Evolutionary conservation across 1,140 invertebrate species (phyloP).

Genomic region (Sminthurinus signatus): DNA sequence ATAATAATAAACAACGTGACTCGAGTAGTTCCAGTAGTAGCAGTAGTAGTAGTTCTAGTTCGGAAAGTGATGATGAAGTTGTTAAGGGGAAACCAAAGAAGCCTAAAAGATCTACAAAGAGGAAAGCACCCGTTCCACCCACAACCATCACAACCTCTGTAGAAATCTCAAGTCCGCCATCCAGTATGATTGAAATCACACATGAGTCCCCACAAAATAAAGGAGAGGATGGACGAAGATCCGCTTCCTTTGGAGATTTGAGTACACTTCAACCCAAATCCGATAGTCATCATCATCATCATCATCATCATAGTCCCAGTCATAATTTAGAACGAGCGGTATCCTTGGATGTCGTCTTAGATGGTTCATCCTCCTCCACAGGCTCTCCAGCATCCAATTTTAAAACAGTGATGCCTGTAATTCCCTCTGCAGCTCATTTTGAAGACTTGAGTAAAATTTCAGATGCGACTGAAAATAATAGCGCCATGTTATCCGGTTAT

Average conservation of each 20-base stretch:
- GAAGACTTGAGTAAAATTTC: constrained; percentile 43
- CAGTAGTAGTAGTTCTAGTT: constrained; percentile 21
- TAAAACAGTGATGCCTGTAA: constrained; percentile 51
- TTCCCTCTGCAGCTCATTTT: constrained; percentile 46
- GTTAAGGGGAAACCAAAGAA: constrained; percentile 31
- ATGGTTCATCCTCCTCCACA: constrained; percentile 39
- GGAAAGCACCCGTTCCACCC: constrained; percentile 40
- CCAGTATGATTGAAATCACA: constrained; percentile 52
- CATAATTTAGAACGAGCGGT: constrained; percentile 66
- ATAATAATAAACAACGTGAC: constrained; percentile 9
- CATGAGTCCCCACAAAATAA: constrained; percentile 45
- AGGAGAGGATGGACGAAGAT: constrained; percentile 61
- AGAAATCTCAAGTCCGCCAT: constrained; percentile 53
- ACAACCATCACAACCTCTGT: constrained; percentile 35
- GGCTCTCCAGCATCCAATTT: constrained; percentile 50
- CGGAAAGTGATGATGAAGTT: constrained; percentile 19
- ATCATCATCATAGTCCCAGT: constrained; percentile 47
- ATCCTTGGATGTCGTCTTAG: constrained; percentile 66
- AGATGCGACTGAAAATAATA: constrained; percentile 36
- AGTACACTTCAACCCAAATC: constrained; percentile 60
- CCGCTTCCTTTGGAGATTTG: constrained; percentile 70
- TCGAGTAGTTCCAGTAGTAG: constrained; percentile 4
- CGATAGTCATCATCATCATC: too few relatives aligned
- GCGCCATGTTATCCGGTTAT: too few relatives aligned
- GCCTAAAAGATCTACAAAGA: constrained; percentile 37